These are phyloP conservation scores for Phrynocephalus vlangalii DNA, from an alignment of 2,797 vertebrate species.

Conservation along the genomic window DNA sequence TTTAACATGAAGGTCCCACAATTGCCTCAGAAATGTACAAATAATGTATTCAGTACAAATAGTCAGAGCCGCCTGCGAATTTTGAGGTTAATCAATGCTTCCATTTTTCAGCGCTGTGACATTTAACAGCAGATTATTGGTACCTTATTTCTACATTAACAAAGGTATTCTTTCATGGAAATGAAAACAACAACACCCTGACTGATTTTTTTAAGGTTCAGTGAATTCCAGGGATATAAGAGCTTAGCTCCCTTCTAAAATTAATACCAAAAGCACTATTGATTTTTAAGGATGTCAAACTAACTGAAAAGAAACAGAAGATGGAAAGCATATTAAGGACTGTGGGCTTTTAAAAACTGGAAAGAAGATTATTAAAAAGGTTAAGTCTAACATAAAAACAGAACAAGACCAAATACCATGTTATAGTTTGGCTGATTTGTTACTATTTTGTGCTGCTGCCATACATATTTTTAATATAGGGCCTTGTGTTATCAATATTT, in stretches of 20 bases:
- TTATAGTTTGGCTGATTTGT: background rate
- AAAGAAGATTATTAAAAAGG: conserved; percentile 7
- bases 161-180: background rate
- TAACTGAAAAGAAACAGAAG: background rate
- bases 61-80: background rate
- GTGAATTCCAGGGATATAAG: background rate
- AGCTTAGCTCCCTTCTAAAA: background rate
- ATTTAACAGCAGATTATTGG: background rate
- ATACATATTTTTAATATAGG: background rate
- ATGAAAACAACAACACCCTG: background rate
- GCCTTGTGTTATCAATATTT: background rate
- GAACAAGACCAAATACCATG: background rate
- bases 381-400: background rate
- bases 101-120: background rate
- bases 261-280: conserved; percentile 15
- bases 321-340: background rate
- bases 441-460: background rate
- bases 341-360: background rate
- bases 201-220: background rate
- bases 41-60: too few species aligned
- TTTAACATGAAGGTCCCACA: too few species aligned
- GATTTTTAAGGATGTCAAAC: conserved; percentile 8
- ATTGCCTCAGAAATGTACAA: too few species aligned
- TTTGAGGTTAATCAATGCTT: background rate
- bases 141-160: background rate